Conservation (phyloP, 2,113 vertebrate species). For the Phrynocephalus versicolor region DNA sequence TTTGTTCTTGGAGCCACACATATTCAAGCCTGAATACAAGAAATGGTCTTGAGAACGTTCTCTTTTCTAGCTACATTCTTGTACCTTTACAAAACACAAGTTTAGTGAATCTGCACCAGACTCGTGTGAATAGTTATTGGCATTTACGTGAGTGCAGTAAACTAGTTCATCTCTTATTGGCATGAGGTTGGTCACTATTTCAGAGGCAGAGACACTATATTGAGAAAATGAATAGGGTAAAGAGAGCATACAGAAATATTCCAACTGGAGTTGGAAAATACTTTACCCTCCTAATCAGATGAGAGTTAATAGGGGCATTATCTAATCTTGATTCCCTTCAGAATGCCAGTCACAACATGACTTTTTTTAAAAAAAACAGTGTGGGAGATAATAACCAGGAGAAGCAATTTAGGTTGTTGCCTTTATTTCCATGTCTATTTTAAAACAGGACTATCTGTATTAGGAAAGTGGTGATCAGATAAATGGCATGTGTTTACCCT, state of each 20-base stretch:
- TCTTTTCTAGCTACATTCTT: background rate
- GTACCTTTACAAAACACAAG: background rate
- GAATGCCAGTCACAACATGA: background rate
- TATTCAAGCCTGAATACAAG: background rate
- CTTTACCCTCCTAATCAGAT: background rate
- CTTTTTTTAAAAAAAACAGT: background rate
- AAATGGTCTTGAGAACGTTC: background rate
- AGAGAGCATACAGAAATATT: background rate
- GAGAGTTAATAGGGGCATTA: background rate
- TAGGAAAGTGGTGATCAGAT: background rate
- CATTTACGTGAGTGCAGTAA: background rate
- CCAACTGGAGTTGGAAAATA: background rate
- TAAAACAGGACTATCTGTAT: background rate
- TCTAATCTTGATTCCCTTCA: background rate
- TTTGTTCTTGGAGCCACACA: too few species aligned
- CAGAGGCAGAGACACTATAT: background rate
- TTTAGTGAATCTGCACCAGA: background rate
- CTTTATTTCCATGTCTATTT: background rate
- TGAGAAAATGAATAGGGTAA: background rate
- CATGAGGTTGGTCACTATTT: background rate
- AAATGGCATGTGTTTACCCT: background rate
- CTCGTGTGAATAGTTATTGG: too few species aligned
- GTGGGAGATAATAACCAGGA: background rate
- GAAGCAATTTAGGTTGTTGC: background rate
- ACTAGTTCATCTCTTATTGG: background rate